These are phyloP conservation scores for Muscina levida DNA, from an alignment of 2,888 invertebrate species.

Conservation along the genomic window DNA sequence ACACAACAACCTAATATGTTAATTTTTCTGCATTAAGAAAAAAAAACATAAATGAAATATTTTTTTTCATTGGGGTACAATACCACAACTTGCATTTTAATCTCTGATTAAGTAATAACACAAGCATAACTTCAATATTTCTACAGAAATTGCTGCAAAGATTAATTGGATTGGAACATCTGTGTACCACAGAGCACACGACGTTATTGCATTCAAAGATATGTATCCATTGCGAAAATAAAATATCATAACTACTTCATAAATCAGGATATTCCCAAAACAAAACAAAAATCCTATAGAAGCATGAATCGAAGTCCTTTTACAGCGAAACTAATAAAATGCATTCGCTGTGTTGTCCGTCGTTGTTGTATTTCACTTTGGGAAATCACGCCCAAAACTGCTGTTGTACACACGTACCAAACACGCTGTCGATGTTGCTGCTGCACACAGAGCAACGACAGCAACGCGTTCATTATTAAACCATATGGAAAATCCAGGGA, in stretches of 20 bases:
- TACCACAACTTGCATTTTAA: too few relatives aligned
- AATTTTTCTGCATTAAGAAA: too few relatives aligned
- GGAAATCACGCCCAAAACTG: conserved; percentile 61
- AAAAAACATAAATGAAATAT: too few relatives aligned
- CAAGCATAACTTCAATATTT: background rate
- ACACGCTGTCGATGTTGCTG: conserved; percentile 32
- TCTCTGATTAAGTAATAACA: background rate
- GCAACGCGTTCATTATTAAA: conserved; percentile 57
- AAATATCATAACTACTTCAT: conserved; percentile 40
- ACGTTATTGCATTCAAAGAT: conserved; percentile 22
- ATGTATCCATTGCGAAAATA: conserved; percentile 18
- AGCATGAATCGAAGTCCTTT: conserved; percentile 12
- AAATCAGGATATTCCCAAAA: conserved; percentile 60
- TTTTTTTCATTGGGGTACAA: too few relatives aligned
- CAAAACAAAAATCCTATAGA: too few relatives aligned
- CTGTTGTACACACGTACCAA: conserved; percentile 33
- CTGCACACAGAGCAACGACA: conserved; percentile 19
- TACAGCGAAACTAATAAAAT: conserved; percentile 24
- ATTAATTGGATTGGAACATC: conserved; percentile 31
- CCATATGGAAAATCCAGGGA: conserved; percentile 61
- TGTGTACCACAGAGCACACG: background rate
- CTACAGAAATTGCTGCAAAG: background rate
- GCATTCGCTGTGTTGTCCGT: background rate
- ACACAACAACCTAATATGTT: too few relatives aligned
- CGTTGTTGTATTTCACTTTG: conserved; percentile 45